Conservation (phyloP, 1,140 invertebrate genomes). For the Drosophila mayri region DNA sequence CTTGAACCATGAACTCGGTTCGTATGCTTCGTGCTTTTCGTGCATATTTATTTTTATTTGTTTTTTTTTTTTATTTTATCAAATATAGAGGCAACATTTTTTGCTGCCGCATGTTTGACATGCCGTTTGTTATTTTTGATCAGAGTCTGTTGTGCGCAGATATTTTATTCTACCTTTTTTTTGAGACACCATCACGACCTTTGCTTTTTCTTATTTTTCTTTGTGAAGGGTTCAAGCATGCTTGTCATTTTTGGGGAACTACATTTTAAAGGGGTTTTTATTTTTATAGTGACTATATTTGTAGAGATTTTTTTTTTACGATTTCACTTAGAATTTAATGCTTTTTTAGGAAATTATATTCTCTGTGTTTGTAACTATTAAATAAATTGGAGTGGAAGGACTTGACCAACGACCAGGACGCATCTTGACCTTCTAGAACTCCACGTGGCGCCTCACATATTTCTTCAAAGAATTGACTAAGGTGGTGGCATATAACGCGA, state of each 20-base stretch:
- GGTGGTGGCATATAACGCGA: conserved; percentile 43
- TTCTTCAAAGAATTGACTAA: conserved; percentile 21
- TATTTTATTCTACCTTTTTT: conserved; percentile 50
- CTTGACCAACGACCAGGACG: conserved; percentile 15
- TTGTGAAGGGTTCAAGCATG: conserved; percentile 47
- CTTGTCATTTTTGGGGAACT: conserved; percentile 38
- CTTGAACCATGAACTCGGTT: conserved; percentile 41
- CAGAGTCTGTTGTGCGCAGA: conserved; percentile 48
- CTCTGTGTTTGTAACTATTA: too few relatives aligned
- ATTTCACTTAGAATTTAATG: neutral
- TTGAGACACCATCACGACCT: conserved; percentile 10
- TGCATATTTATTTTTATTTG: conserved; percentile 29
- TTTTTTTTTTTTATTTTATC: conserved; percentile 27
- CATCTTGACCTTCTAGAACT: neutral
- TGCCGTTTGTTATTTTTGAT: conserved; percentile 77
- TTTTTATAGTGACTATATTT: conserved; percentile 4
- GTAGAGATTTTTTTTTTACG: neutral
- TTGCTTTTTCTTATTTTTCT: conserved; percentile 1
- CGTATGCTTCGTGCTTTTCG: conserved; percentile 13
- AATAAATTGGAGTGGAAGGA: conserved; percentile 16
- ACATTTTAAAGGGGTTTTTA: conserved; percentile 20
- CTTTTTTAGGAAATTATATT: neutral
- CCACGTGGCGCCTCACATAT: conserved; percentile 13
- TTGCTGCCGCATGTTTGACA: conserved; percentile 67
- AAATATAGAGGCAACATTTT: conserved; percentile 57